Conservation (phyloP, 2,797 vertebrate genomes). For the Pseudomugil gertrudae region DNA sequence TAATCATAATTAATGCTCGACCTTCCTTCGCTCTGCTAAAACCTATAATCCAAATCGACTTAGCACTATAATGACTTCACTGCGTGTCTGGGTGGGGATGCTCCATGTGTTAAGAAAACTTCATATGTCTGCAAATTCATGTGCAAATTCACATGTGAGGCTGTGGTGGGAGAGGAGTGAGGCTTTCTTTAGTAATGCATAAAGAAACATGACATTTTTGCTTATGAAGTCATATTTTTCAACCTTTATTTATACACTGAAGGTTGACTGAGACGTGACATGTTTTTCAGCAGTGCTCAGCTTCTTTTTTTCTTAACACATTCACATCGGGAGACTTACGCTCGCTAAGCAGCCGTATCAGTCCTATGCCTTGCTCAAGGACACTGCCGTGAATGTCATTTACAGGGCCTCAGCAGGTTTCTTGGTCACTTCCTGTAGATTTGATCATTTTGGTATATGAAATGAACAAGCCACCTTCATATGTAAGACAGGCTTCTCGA, state of each 20-base stretch:
- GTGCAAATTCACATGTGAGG: conserved; percentile 19
- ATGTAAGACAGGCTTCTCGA: conserved; percentile 36
- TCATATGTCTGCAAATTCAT: conserved; percentile 49
- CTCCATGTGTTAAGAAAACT: conserved; percentile 44
- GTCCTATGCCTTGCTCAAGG: conserved; percentile 25
- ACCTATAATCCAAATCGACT: conserved; percentile 74
- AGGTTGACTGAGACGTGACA: conserved; percentile 13
- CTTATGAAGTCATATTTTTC: conserved; percentile 16
- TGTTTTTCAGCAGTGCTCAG: conserved; percentile 26
- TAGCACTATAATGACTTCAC: conserved; percentile 66
- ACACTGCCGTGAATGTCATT: conserved; percentile 12
- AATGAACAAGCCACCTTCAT: conserved; percentile 33
- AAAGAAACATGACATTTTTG: conserved; percentile 23
- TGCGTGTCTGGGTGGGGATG: conserved; percentile 26
- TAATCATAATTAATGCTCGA: conserved; percentile 70
- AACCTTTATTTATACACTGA: conserved; percentile 19
- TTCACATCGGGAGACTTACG: neutral
- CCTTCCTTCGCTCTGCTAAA: conserved; percentile 67
- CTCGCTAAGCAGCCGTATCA: conserved; percentile 1
- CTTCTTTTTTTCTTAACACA: neutral
- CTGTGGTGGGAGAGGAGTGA: neutral
- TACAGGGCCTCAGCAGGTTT: conserved; percentile 7
- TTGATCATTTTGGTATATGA: conserved; percentile 30
- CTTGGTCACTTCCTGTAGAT: conserved; percentile 25
- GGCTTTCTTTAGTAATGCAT: conserved; percentile 16